Conservation (phyloP, 2,113 vertebrate genomes). For the Chaetops frenatus region DNA sequence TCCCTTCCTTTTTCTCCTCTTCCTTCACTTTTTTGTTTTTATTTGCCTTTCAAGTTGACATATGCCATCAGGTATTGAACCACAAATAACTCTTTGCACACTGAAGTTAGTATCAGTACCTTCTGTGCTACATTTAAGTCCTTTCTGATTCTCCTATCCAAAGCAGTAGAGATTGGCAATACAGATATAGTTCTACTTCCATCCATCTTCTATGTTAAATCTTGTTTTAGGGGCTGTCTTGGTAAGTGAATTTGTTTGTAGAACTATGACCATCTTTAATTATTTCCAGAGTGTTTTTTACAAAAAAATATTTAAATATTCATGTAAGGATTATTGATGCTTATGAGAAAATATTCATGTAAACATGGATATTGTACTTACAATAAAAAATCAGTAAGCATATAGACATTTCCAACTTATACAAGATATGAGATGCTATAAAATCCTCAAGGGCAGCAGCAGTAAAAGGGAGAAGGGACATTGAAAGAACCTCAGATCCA, state of each 20-base stretch:
- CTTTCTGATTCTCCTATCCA: background rate
- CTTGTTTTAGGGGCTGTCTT: background rate
- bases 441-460: background rate
- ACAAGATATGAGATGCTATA: background rate
- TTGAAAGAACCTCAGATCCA: background rate
- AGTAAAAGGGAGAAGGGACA: background rate
- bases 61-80: background rate
- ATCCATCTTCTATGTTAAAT: background rate
- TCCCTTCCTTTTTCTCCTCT: fast-evolving
- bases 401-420: background rate
- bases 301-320: background rate
- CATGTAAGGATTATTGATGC: background rate
- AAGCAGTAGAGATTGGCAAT: background rate
- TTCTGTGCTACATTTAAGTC: background rate
- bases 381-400: background rate
- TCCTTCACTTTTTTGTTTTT: background rate
- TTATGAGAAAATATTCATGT: background rate
- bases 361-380: background rate
- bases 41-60: background rate
- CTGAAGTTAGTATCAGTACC: background rate
- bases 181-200: background rate
- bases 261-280: background rate
- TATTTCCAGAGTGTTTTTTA: background rate
- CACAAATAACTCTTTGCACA: background rate
- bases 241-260: background rate